Base-by-base conservation (phyloP, 1,140 invertebrate genomes). In the Subanguina moxae region DNA sequence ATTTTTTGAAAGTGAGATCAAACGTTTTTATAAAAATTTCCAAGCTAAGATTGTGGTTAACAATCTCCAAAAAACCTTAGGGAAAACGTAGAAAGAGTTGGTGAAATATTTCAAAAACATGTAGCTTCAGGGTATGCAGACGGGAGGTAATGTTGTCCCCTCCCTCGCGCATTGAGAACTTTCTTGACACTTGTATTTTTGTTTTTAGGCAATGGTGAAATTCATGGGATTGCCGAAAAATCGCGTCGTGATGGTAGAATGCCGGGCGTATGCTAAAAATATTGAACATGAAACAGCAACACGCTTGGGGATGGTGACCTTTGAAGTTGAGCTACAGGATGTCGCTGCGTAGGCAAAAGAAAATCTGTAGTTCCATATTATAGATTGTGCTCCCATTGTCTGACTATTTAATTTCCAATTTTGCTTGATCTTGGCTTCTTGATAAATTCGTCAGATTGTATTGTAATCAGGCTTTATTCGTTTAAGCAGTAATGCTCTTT, bases 241-340 rank as follows among this genome's bases (percentile, higher is more conserved):
- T 62, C 82, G 77, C 19, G 21, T 82, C n/a, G 81, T 82, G 13
- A 65, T 82, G 52, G 68, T 82, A 11, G 78, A 82, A 52, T 82
- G 80, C 62, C 68, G 74, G 28, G 80, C 81, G 23, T 82, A 80
- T 68, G 81, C 80, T 13, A 62, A 64, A 9, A 82, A 82, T 64
- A 83, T 82, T 56, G 73, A 72, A 61, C 75, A 73, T 19, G 81
- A 82, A 62, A 68, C 70, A 52, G 70, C 64, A 38, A 70, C 66
- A 42, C 27, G 38, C 19, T 43, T 61, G 28, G 58, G 58, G 3
- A 61, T 61, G 58, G 58, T 61, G 28, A 61, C 58, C n/a, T 61
- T 61, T 21, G 58, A 61, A 43, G 5, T 61, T 61, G n/a, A 21
- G 48, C 48, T 52, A 8, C 48, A 52, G 23, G 48, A 52, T 15